Conservation (phyloP, 1,140 invertebrate species). For the Drosophila guanche region DNA sequence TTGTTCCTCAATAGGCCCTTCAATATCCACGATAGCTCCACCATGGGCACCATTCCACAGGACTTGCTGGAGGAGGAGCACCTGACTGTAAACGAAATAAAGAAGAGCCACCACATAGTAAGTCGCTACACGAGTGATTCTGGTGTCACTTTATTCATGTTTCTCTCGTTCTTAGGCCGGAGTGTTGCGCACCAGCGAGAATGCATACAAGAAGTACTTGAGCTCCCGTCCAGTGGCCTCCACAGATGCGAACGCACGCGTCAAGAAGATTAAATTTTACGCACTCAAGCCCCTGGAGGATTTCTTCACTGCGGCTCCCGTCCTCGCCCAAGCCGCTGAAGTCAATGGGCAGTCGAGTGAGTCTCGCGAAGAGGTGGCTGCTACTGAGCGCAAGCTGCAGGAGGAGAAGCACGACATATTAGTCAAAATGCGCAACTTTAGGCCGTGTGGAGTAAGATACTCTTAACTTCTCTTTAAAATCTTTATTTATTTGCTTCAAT, state of each 20-base stretch:
- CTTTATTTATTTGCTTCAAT: not conserved
- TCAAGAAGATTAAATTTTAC: constrained; percentile 85
- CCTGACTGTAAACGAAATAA: constrained; percentile 90
- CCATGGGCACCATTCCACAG: constrained; percentile 90
- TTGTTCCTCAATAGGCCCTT: constrained; percentile 94
- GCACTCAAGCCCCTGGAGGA: constrained; percentile 72
- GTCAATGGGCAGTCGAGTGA: constrained; percentile 46
- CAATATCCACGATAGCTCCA: constrained; percentile 85
- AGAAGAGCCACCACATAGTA: constrained; percentile 91
- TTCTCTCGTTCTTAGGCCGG: constrained; percentile 85
- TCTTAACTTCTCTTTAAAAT: not conserved
- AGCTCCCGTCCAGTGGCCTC: constrained; percentile 94
- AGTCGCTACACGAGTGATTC: constrained; percentile 66
- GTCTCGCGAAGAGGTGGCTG: constrained; percentile 49
- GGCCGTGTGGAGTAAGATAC: constrained; percentile 90
- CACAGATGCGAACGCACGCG: constrained; percentile 92
- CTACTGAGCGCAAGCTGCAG: constrained; percentile 72
- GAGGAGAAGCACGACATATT: constrained; percentile 86
- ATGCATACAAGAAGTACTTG: constrained; percentile 96
- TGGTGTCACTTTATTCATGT: not conserved
- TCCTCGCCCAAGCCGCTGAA: constrained; percentile 58
- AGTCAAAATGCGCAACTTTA: constrained; percentile 91
- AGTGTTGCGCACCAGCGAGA: constrained; percentile 90
- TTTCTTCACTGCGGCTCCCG: constrained; percentile 74
- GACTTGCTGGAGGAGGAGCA: constrained; percentile 92